Base-by-base conservation (phyloP, 2,797 vertebrate species). In the Poeciliopsis turneri region DNA sequence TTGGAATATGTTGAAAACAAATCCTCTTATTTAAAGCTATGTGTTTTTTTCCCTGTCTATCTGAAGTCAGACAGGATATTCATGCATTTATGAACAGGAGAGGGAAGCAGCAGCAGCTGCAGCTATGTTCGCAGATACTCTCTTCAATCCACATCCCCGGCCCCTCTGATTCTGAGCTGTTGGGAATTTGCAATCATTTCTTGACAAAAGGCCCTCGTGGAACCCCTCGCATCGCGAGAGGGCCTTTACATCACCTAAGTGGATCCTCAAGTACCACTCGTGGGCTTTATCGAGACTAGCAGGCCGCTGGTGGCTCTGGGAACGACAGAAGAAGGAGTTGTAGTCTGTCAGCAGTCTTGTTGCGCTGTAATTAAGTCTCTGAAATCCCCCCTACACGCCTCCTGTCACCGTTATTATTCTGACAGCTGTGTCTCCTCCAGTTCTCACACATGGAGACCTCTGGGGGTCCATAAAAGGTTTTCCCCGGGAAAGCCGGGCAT, bases 71-170 rank as follows among this genome's bases (percentile, higher is more conserved):
- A 41, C 64, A 68, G 20, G 64, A 41, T 41, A n/a, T 15, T 70
- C 41, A 45, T 70, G 41, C 41, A 45, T 28, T n/a, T 28, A 28
- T 28, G 41, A 41, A 36, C 61, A 39, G 61, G 16, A 64, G 87
- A 87, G 89, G 88, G 87, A 76, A 83, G 76, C 78, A 83, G 81
- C 45, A 41, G 39, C 39, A 15, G 74, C 76, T 53, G 20, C 23
- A 30, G 72, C 47, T 18, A 79, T 72, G 49, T 66, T 84, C 64
- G 36, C 79, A 86, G 88, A 89, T 76, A n/a, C 84, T 87, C 25
- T 89, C 88, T 93, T 92, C 89, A 93, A 92, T 89, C 90, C 88
- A 74, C 77, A 57, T 79, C 16, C 64, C 23, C 36, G 1, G 33
- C 20, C 61, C 79, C 72, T 76, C 80, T 69, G 80, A 92, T 93